Evolutionary conservation across 2,113 vertebrate genomes (phyloP).

Genomic region (Lasiurus cinereus): DNA sequence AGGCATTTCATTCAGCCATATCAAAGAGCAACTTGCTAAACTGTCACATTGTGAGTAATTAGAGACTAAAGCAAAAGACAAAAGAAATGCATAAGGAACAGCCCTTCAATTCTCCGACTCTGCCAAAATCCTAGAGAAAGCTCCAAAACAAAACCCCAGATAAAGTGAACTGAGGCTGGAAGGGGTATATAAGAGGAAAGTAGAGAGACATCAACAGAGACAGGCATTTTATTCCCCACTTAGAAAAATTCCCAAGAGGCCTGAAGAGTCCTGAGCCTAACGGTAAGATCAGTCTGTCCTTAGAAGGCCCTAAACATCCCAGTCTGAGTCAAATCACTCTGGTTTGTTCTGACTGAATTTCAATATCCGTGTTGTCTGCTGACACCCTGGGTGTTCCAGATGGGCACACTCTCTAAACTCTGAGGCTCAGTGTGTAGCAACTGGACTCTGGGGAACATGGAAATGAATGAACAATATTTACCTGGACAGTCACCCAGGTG

Average conservation of each 20-base stretch:
- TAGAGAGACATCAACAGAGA: not conserved
- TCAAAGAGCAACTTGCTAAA: not conserved
- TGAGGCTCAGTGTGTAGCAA: not conserved
- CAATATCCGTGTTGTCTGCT: not conserved
- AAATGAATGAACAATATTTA: not conserved
- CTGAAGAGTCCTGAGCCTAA: not conserved
- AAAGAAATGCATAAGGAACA: not conserved
- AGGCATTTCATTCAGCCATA: not conserved
- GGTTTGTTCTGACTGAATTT: not conserved
- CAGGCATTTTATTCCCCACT: not conserved
- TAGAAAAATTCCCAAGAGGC: constrained; percentile 17
- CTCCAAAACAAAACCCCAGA: not conserved
- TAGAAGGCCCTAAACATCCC: not conserved
- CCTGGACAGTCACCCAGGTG: not conserved
- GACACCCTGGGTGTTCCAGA: not conserved
- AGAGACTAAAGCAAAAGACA: not conserved
- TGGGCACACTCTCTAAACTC: not conserved
- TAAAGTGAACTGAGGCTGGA: not conserved
- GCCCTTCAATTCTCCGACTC: not conserved
- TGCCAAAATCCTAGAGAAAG: not conserved
- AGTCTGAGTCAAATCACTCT: not conserved
- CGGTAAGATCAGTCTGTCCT: constrained; percentile 23
- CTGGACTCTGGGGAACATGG: not conserved
- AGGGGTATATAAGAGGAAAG: not conserved
- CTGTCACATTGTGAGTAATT: not conserved